Percentiles rank a stretch among this genome's conserved stretches.
Evolutionary conservation across 1,140 invertebrate species (phyloP).

Genomic region (Apis florea): DNA sequence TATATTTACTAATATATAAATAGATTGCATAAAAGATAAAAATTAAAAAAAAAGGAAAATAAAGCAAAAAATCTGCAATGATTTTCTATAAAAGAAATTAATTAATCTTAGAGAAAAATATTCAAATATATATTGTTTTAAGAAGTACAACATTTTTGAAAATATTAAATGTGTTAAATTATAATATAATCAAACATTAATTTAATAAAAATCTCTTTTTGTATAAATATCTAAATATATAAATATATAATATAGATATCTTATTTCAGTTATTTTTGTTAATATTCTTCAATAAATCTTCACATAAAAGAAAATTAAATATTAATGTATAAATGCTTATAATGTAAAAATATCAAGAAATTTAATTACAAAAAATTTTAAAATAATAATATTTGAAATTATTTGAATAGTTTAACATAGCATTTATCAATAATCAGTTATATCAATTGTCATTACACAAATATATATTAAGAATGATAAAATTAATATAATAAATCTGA

Average conservation of each 20-base stretch:
- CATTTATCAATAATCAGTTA: background rate
- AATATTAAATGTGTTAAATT: background rate
- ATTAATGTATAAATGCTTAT: background rate
- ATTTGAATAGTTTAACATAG: background rate
- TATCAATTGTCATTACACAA: background rate
- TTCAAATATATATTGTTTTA: background rate
- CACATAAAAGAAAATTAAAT: background rate
- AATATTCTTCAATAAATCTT: background rate
- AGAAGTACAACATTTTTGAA: background rate
- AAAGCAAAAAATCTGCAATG: conserved; percentile 29
- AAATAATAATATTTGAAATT: background rate
- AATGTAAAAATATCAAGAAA: no score
- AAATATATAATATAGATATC: background rate
- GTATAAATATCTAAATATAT: background rate
- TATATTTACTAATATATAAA: conserved; percentile 37
- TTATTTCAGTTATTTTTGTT: background rate
- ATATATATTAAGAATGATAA: background rate
- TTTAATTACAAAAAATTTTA: background rate
- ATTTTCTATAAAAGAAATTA: conserved; percentile 8
- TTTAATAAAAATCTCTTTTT: background rate
- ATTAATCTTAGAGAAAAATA: background rate
- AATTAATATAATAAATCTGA: background rate
- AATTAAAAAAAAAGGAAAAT: conserved; percentile 36
- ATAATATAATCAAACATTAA: background rate
- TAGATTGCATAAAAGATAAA: conserved; percentile 44